These are phyloP conservation scores for Cynaeus angustus DNA, from an alignment of 2,888 invertebrate species.

Conservation along the genomic window DNA sequence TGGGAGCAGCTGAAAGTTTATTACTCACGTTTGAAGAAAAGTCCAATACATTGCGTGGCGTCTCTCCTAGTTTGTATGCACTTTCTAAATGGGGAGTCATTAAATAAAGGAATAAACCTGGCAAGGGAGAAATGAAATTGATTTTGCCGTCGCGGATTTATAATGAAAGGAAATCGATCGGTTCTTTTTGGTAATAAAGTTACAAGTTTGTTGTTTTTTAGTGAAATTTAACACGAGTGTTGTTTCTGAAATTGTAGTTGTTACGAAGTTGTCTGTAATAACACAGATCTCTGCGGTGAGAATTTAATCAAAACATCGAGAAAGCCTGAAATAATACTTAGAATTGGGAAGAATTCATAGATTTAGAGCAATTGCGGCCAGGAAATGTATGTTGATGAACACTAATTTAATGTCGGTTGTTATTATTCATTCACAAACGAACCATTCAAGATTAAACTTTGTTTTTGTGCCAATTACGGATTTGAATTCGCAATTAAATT, in stretches of 20 bases:
- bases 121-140: constrained; percentile 19
- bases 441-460: constrained; percentile 38
- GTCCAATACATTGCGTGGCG: constrained; percentile 21
- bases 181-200: not conserved
- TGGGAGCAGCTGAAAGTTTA: constrained; percentile 46
- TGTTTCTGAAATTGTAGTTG: not conserved
- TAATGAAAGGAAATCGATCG: constrained; percentile 31
- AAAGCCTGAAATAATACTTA: constrained; percentile 21
- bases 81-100: constrained; percentile 17
- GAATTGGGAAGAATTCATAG: constrained; percentile 20
- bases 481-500: constrained; percentile 32
- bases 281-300: constrained; percentile 6
- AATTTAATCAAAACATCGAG: constrained; percentile 17
- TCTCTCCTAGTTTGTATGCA: constrained; percentile 39
- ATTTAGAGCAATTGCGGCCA: constrained; percentile 20
- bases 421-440: constrained; percentile 41
- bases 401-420: constrained; percentile 36
- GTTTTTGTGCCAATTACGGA: constrained; percentile 32
- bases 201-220: not conserved
- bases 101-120: constrained; percentile 19
- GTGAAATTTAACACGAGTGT: not conserved
- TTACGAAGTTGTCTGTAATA: constrained; percentile 12
- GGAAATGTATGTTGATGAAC: constrained; percentile 41
- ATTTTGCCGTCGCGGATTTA: constrained; percentile 21
- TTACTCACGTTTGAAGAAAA: constrained; percentile 42